Percentiles rank a stretch among this genome's conserved stretches.
phyloP scores from a whole-genome alignment of 2,888 invertebrate genomes.

The Cyaniris semiargus region DNA sequence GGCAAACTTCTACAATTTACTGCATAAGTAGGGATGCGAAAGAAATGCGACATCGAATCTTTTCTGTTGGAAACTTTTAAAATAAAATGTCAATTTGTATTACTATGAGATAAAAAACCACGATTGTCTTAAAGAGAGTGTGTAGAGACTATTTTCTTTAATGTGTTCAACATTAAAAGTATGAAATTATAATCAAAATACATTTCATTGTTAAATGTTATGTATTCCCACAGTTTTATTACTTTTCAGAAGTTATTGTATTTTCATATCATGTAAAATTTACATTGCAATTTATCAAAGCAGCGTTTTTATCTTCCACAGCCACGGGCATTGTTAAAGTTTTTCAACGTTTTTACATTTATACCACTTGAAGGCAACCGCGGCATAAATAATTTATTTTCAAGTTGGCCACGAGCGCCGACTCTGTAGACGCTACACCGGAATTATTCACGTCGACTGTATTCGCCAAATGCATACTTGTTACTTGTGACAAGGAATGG shows the following conservation, averaged over 20 bases:
- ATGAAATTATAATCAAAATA: not conserved
- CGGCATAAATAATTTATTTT: slow-evolving; percentile 58
- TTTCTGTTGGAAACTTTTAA: not conserved
- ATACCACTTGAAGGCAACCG: slow-evolving; percentile 41
- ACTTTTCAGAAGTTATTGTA: not conserved
- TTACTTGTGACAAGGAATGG: slow-evolving; percentile 24
- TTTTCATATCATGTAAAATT: slow-evolving; percentile 22
- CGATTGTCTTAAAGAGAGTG: not conserved
- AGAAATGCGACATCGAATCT: not conserved
- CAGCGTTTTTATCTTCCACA: slow-evolving; percentile 30
- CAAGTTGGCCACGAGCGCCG: slow-evolving; percentile 44
- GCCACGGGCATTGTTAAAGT: slow-evolving; percentile 31
- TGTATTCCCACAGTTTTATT: not conserved
- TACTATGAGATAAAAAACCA: not conserved
- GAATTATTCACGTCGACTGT: slow-evolving; percentile 61
- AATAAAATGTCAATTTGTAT: not conserved
- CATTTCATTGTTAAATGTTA: not conserved
- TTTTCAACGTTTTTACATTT: slow-evolving; percentile 34
- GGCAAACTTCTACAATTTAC: slow-evolving; percentile 34
- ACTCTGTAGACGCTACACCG: slow-evolving; percentile 43
- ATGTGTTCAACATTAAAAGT: not conserved
- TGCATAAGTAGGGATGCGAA: slow-evolving; percentile 19
- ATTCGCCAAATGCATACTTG: slow-evolving; percentile 35
- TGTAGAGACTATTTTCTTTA: not conserved
- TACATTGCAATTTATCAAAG: slow-evolving; percentile 26